Base-by-base conservation (phyloP, 2,888 invertebrate species). In the Sycophila texana region DNA sequence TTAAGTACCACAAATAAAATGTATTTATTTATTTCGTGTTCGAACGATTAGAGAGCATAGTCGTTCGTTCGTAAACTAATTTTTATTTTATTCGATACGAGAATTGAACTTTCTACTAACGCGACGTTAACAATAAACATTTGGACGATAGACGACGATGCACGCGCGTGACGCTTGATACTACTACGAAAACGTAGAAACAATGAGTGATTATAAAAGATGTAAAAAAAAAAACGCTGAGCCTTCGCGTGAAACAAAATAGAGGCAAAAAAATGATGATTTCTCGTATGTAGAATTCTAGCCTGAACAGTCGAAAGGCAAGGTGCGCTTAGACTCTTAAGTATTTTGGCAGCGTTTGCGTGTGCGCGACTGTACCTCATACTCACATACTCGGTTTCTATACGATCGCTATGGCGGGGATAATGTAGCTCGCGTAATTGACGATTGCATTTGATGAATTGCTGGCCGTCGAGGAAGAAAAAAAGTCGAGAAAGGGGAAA, bases 311-410 rank as follows among this genome's bases (percentile, higher is more conserved):
- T 39, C 39, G 5, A 7, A 58, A 74, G 26, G 51, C 53, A 65
- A 79, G 74, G 51, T 79, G 57, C 60, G 55, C 74, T 70, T 79
- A 74, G 70, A 65, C 67, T 79, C 65, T 39, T 70, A 70, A 30
- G n/a, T 60, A 66, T 72, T 74, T 66, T 57, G 61, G 51, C 60
- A 49, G 53, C 70, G 22, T 75, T 75, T 72, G 65, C 66, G 39
- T 66, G 39, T 70, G 63, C 61, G 66, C n/a, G 12, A 47, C n/a
- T 55, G 22, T 39, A 53, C 51, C 22, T 66, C 51, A 65, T 39
- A 47, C 4, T 77, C 18, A 26, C 26, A n/a, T 72, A 72, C 53
- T 74, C 73, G 68, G 71, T 66, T 70, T 57, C 74, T 58, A 14
- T 49, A 70, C 14, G 22, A 65, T 58, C 26, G 22, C 22, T 58